Conservation (phyloP, 2,888 invertebrate species). For the Archips crataeganus region DNA sequence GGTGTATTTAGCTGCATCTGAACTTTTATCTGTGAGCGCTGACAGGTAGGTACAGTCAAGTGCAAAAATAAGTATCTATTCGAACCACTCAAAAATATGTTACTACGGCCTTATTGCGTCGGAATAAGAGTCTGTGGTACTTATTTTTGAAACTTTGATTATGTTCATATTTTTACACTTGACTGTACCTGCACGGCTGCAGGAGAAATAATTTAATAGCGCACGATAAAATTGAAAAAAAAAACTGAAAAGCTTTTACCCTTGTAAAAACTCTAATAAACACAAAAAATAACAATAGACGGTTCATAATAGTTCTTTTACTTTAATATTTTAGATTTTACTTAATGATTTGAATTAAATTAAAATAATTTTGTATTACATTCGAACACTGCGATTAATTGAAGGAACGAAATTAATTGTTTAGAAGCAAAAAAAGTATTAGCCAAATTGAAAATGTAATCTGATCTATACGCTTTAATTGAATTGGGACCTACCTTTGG, state of each 20-base stretch:
- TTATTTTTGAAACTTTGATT: too few species aligned
- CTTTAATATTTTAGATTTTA: neutral
- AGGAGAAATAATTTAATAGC: neutral
- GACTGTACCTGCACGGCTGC: neutral
- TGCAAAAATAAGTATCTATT: too few species aligned
- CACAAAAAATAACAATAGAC: neutral
- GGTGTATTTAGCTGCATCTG: neutral
- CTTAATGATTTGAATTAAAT: neutral
- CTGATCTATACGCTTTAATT: constrained; percentile 21
- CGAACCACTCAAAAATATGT: too few species aligned
- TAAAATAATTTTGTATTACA: neutral
- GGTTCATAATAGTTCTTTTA: neutral
- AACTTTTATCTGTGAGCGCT: neutral
- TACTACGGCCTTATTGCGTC: too few species aligned
- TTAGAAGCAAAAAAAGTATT: constrained; percentile 9
- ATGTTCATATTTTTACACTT: too few species aligned
- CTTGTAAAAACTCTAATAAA: neutral
- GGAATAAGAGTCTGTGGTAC: too few species aligned
- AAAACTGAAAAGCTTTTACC: neutral
- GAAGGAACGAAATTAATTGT: neutral
- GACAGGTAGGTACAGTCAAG: too few species aligned
- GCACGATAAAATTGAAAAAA: neutral
- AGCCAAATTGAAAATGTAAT: constrained; percentile 17
- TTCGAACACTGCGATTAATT: neutral
- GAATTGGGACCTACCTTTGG: constrained; percentile 21